Percentiles rank a stretch among this genome's conserved stretches.
These are phyloP conservation scores for Pantherophis guttatus DNA, from an alignment of 2,113 vertebrate species.

Conservation along the genomic window DNA sequence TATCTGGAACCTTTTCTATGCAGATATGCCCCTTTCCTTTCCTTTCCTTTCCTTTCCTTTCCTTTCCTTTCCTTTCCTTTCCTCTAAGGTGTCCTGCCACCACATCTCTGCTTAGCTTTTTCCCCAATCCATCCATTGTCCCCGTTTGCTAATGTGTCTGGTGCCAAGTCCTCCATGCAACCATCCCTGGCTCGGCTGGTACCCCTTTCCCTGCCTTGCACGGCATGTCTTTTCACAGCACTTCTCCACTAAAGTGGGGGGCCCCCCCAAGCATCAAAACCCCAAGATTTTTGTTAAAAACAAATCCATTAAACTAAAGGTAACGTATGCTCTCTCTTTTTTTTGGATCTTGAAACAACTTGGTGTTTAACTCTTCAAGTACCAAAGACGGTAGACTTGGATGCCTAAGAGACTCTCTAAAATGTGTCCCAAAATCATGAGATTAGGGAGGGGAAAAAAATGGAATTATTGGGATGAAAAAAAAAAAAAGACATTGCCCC, in stretches of 20 bases:
- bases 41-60: neutral
- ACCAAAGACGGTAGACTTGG: slow-evolving; percentile 52
- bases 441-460: neutral
- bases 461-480: neutral
- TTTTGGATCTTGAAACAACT: slow-evolving; percentile 59
- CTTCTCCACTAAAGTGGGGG: slow-evolving; percentile 50
- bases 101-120: slow-evolving; percentile 36
- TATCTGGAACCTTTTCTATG: neutral
- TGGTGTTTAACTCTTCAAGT: slow-evolving; percentile 64
- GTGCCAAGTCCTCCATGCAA: neutral
- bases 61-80: neutral
- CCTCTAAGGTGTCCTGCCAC: neutral
- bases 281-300: slow-evolving; percentile 52
- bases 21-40: neutral
- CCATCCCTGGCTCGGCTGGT: slow-evolving; percentile 21
- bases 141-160: neutral
- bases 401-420: neutral
- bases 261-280: slow-evolving; percentile 59
- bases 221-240: slow-evolving; percentile 4
- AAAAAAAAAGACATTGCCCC: neutral
- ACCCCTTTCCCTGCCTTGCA: neutral
- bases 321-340: slow-evolving; percentile 64
- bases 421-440: neutral
- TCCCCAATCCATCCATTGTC: slow-evolving; percentile 12
- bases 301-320: slow-evolving; percentile 80